Evolutionary conservation across 2,888 invertebrate species (phyloP).

Genomic region (Drosophila neotestacea): DNA sequence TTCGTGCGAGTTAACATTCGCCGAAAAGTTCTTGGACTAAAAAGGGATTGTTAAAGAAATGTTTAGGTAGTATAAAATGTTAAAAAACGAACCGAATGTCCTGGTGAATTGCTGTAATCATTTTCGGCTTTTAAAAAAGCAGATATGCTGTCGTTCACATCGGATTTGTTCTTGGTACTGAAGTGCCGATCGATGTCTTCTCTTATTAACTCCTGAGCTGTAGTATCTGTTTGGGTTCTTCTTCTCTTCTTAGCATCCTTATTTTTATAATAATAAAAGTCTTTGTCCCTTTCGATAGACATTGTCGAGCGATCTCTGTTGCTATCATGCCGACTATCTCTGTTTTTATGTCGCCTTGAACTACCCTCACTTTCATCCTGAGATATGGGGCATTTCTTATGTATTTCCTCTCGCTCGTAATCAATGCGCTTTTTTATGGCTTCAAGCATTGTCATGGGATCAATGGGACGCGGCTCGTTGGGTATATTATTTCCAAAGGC

Average conservation of each 20-base stretch:
- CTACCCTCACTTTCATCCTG: neutral
- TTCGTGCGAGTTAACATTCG: constrained; percentile 46
- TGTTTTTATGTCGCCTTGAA: neutral
- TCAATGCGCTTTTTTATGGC: constrained; percentile 73
- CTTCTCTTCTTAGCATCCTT: neutral
- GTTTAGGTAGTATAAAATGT: neutral
- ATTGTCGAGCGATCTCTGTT: neutral
- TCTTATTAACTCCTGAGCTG: constrained; percentile 1
- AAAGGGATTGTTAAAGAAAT: neutral
- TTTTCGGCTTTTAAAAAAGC: constrained; percentile 61
- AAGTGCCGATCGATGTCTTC: constrained; percentile 60
- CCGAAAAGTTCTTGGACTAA: constrained; percentile 39
- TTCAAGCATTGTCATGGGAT: constrained; percentile 77
- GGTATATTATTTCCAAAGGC: constrained; percentile 52
- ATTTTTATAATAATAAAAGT: neutral
- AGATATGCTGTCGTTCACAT: constrained; percentile 64
- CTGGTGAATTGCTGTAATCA: neutral
- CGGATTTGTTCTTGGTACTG: constrained; percentile 36
- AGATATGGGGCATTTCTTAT: constrained; percentile 11
- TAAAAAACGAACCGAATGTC: constrained; percentile 35
- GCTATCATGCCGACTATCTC: neutral
- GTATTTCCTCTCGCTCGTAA: constrained; percentile 57
- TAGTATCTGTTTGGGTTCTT: neutral
- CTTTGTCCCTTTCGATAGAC: neutral
- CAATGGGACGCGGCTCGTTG: constrained; percentile 42